phyloP scores from a whole-genome alignment of 2,797 vertebrate species.

The Gadopsis marmoratus region DNA sequence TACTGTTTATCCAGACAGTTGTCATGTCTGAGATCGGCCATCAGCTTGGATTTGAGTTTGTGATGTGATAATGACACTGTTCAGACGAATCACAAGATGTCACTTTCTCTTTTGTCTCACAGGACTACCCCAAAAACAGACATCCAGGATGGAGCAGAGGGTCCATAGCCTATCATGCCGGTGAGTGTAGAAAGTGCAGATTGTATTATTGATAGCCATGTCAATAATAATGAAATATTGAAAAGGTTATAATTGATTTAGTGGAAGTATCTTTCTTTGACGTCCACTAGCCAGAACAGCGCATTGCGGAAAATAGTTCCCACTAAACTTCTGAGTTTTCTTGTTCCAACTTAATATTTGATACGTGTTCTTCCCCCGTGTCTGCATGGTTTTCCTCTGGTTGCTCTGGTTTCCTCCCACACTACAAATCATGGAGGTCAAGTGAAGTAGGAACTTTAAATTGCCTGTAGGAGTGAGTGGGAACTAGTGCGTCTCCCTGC shows the following conservation, averaged over 20 bases:
- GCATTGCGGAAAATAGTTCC: neutral
- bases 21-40: neutral
- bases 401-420: conserved; percentile 46
- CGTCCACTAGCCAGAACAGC: neutral
- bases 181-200: conserved; percentile 73
- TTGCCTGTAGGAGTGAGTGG: conserved; percentile 30
- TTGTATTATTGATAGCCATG: neutral
- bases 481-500: conserved; percentile 22
- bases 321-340: neutral
- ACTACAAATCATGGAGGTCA: conserved; percentile 40
- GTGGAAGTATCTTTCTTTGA: neutral
- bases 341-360: conserved; percentile 8
- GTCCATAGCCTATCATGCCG: conserved; percentile 96
- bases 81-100: neutral
- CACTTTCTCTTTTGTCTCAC: conserved; percentile 37
- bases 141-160: conserved; percentile 97
- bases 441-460: conserved; percentile 21
- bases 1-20: too few relatives aligned
- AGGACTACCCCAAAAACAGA: conserved; percentile 97
- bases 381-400: conserved; percentile 25
- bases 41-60: neutral
- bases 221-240: neutral
- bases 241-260: neutral
- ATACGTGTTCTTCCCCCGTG: neutral
- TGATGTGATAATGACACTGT: neutral